Conservation (phyloP, 2,797 vertebrate genomes). For the Erpetoichthys calabaricus region DNA sequence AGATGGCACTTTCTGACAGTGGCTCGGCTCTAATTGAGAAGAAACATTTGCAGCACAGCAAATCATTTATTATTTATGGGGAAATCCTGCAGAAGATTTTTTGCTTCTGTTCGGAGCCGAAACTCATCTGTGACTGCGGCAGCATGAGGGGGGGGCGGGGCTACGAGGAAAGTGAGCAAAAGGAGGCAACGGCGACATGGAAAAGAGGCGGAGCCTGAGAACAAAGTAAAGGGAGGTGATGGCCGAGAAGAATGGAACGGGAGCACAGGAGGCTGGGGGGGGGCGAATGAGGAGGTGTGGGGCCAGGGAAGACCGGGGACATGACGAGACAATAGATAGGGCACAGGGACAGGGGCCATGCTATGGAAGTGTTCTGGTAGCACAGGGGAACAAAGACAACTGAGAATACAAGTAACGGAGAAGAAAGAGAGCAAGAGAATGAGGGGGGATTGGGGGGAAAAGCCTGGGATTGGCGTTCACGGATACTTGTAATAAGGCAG, state of each 20-base stretch:
- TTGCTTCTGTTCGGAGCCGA: no score
- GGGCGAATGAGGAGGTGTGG: neutral
- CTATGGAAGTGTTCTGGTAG: no score
- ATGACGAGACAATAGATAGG: neutral
- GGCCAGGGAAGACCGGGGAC: no score
- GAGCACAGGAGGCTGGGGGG: no score
- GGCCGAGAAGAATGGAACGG: no score
- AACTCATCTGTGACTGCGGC: no score
- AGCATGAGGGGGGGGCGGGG: neutral
- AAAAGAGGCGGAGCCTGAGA: neutral
- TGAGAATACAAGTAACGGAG: no score
- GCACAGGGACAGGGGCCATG: neutral
- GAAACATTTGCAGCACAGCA: neutral
- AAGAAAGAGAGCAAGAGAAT: neutral
- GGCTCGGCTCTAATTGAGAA: neutral
- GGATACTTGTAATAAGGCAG: constrained; percentile 9
- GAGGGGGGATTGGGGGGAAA: neutral
- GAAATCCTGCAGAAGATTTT: neutral
- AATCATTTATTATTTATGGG: neutral
- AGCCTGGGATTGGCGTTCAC: constrained; percentile 3
- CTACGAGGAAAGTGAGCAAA: neutral
- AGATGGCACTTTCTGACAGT: constrained; percentile 3
- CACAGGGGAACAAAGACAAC: no score
- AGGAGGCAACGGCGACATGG: accelerated
- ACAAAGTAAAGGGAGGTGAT: neutral